Evolutionary conservation across 2,113 vertebrate genomes (phyloP), one percentile per base, ranked within the genome.

Genomic region (Plecturocebus donacophilus): DNA sequence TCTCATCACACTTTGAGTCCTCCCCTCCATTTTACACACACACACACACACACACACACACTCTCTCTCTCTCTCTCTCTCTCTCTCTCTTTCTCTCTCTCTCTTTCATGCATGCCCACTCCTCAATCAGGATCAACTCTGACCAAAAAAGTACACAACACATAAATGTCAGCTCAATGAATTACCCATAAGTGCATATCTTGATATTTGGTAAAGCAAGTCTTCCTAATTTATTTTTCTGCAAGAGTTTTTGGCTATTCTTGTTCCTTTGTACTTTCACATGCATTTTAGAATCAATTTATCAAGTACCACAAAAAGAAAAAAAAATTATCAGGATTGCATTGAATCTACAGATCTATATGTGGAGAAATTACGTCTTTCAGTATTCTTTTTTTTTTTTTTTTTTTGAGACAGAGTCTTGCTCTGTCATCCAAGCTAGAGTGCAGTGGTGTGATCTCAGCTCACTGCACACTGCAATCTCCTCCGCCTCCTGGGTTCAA

Each of bases 211-310:
- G 45, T 56, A 97, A 92, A 80, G 70, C 27, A 80, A 56, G 16
- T 75, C 61, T 80, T n/a, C 38, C n/a, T 20, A 45, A 17, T 61
- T 90, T 58, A 38, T 45, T 91, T 96, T 66, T 23, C 61, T 96
- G 80, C 32, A 85, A 85, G 54, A 80, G 32, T 17, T 93, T 88
- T 87, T 66, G 9, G 11, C 14, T 76, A 6, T 82, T 61, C 38
- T 87, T 87, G 35, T n/a, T 10, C 32, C 45, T 66, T 77, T 83
- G 2, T 49, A 66, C 40, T 95, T 91, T 85, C 42, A 42, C 70
- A 23, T 52, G 8, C 66, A 58, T 87, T 93, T 97, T 87, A 58
- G 42, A 92, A 92, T 96, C 38, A 42, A 30, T 4, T 96, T 96
- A 56, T 92, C 38, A 88, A 81, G 47, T 40, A 87, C 73, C 49